Conservation (phyloP, 1,140 invertebrate species). For the Drosophila mauritiana region DNA sequence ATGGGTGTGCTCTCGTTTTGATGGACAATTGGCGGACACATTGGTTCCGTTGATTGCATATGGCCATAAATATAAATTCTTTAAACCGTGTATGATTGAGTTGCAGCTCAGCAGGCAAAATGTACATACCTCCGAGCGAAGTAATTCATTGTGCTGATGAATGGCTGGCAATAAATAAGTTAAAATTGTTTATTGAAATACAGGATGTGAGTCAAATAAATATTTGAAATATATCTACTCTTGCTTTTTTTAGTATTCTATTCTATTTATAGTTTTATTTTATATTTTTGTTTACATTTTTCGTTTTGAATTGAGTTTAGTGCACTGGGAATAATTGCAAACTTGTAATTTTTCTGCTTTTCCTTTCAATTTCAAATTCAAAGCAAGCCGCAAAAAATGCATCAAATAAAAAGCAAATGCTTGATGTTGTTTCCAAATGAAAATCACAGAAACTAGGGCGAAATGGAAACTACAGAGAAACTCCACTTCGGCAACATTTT, state of each 20-base stretch:
- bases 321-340: not conserved
- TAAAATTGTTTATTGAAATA: conserved; percentile 19
- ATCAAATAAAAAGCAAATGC: not conserved
- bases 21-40: conserved; percentile 55
- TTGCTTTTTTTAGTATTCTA: not conserved
- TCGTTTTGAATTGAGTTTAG: not conserved
- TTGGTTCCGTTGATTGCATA: conserved; percentile 46
- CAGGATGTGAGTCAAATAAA: conserved; percentile 10
- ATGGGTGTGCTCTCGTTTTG: conserved; percentile 31
- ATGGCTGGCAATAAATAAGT: conserved; percentile 28
- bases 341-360: not conserved
- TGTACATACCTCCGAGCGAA: conserved; percentile 4
- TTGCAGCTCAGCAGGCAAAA: conserved; percentile 3
- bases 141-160: conserved; percentile 33
- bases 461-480: not conserved
- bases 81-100: conserved; percentile 40
- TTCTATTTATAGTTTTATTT: not conserved
- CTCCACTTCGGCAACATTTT: not conserved
- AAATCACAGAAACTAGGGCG: conserved; percentile 6
- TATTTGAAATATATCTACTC: not conserved
- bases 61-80: conserved; percentile 56
- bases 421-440: not conserved
- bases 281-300: not conserved
- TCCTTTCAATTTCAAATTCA: conserved; percentile 2
- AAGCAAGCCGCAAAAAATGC: not conserved